A percentile compares a stretch with the other conserved stretches of the same genome.
These are phyloP conservation scores for Hecatera dysodea DNA, from an alignment of 2,888 invertebrate species.

Conservation along the genomic window DNA sequence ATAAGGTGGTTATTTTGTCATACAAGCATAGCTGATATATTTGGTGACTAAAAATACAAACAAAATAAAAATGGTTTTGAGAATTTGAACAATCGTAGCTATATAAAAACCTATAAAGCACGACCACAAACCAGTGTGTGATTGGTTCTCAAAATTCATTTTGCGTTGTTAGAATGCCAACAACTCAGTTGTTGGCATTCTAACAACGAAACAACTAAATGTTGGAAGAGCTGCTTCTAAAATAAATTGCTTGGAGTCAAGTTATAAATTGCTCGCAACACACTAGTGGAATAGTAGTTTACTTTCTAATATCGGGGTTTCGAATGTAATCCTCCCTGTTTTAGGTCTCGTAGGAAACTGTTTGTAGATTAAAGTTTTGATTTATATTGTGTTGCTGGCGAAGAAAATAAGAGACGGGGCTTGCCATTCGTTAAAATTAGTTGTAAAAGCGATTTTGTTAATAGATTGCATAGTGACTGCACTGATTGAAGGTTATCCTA, in stretches of 20 bases:
- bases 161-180: no score
- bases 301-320: constrained; percentile 54
- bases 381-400: constrained; percentile 8
- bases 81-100: no score
- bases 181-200: constrained; percentile 56
- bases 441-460: not conserved
- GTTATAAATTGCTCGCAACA: constrained; percentile 37
- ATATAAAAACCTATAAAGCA: constrained; percentile 1
- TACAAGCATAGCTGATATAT: no score
- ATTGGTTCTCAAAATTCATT: constrained; percentile 50
- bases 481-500: no score
- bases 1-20: no score
- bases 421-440: not conserved
- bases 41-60: no score
- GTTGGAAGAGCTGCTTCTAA: constrained; percentile 33
- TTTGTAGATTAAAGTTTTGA: constrained; percentile 26
- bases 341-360: constrained; percentile 3
- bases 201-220: constrained; percentile 58
- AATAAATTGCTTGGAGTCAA: constrained; percentile 36
- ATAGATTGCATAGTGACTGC: no score
- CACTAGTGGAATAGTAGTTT: constrained; percentile 26
- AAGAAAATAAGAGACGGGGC: not conserved
- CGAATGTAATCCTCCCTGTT: constrained; percentile 31
- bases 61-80: no score
- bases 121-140: constrained; percentile 37